Percentiles rank a stretch among this genome's conserved stretches.
Conservation (phyloP, 2,113 vertebrate species). For the Neolamprologus toae region DNA sequence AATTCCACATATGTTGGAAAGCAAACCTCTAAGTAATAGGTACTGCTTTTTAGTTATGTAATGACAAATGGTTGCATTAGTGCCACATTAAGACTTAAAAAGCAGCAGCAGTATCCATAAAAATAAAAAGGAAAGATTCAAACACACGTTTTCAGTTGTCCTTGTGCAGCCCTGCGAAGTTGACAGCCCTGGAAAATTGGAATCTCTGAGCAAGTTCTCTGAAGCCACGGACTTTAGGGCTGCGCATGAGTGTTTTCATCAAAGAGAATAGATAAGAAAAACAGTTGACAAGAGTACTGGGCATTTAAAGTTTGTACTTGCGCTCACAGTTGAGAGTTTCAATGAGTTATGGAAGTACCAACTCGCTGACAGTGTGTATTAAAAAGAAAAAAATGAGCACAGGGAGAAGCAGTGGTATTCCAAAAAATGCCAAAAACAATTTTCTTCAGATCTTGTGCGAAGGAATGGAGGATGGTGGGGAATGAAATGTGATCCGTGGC, state of each 20-base stretch:
- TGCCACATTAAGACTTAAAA: not conserved
- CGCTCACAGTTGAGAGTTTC: not conserved
- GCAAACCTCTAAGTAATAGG: not conserved
- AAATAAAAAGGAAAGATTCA: not conserved
- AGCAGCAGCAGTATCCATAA: not conserved
- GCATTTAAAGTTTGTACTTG: conserved; percentile 7
- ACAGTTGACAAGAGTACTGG: not conserved
- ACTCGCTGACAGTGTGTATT: not conserved
- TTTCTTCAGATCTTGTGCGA: not conserved
- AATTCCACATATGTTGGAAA: not conserved
- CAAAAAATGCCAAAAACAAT: not conserved
- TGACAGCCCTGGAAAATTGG: not conserved
- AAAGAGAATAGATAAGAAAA: conserved; percentile 8
- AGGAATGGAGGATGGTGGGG: not conserved
- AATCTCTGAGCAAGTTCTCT: not conserved
- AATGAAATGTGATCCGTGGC: conserved; percentile 11
- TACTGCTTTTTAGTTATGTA: not conserved
- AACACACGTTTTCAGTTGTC: not conserved
- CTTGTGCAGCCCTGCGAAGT: not conserved
- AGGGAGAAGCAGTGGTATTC: not conserved
- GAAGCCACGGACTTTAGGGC: not conserved
- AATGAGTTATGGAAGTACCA: not conserved
- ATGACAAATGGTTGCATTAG: not conserved
- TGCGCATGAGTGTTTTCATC: not conserved
- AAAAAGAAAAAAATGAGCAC: not conserved